phyloP scores from a whole-genome alignment of 1,140 invertebrate species.

The Pissodes strobi region DNA sequence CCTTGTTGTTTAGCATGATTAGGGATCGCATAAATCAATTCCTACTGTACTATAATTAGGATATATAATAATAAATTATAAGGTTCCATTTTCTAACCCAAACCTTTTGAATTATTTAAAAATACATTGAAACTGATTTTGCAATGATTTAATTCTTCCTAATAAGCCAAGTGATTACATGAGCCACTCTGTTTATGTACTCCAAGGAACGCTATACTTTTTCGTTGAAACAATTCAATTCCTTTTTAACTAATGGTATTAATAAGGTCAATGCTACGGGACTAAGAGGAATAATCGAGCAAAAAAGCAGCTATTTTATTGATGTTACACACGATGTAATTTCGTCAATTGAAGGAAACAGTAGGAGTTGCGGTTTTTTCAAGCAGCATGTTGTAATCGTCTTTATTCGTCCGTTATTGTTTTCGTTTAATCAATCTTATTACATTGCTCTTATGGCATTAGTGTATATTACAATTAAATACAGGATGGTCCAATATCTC shows the following conservation, averaged over 20 bases:
- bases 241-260: background rate
- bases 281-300: background rate
- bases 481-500: no score
- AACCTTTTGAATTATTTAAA: no score
- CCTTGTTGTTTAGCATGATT: no score
- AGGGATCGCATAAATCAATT: no score
- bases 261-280: background rate
- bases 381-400: no score
- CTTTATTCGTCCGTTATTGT: no score
- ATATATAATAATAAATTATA: no score
- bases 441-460: background rate
- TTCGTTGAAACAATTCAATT: background rate
- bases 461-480: background rate
- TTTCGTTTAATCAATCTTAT: background rate
- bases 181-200: background rate
- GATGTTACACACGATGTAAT: background rate
- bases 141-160: background rate
- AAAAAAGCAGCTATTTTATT: background rate
- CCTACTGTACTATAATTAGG: no score
- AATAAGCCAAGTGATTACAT: no score
- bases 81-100: no score
- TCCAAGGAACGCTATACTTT: background rate
- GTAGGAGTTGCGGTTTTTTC: background rate
- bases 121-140: no score
- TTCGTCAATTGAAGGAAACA: background rate